Percentiles rank a stretch among this genome's conserved stretches.
Evolutionary conservation across 2,888 invertebrate species (phyloP).

Genomic region (Archips crataeganus): DNA sequence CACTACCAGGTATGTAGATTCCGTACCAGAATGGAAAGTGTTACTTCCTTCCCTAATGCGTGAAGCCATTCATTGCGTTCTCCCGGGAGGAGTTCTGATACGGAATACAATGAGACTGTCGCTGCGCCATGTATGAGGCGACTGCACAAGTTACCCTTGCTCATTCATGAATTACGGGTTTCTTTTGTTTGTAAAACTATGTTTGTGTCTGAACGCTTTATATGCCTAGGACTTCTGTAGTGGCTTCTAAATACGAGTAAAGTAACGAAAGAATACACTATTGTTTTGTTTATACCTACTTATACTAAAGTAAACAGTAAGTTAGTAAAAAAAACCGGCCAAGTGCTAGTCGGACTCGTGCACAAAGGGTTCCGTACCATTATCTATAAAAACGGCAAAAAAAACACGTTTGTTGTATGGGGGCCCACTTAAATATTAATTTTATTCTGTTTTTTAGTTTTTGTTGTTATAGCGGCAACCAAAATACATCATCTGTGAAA

Average conservation of each 20-base stretch:
- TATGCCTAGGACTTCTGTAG: neutral
- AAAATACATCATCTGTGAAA: too few relatives aligned
- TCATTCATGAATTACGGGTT: conserved; percentile 25
- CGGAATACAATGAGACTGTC: conserved; percentile 37
- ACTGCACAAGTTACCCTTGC: conserved; percentile 26
- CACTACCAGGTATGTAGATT: conserved; percentile 22
- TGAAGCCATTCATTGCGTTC: conserved; percentile 36
- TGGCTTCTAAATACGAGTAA: neutral
- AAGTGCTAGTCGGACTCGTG: too few relatives aligned
- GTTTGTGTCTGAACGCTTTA: neutral
- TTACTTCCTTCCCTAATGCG: conserved; percentile 57
- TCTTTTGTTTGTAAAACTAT: conserved; percentile 13
- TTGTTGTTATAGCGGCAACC: too few relatives aligned
- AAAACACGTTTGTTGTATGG: too few relatives aligned
- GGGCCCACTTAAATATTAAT: too few relatives aligned
- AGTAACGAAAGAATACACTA: too few relatives aligned
- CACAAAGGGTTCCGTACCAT: too few relatives aligned
- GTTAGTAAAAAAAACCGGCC: too few relatives aligned
- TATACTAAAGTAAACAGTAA: too few relatives aligned
- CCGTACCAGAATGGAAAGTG: conserved; percentile 37
- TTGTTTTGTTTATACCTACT: too few relatives aligned
- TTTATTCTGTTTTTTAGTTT: too few relatives aligned
- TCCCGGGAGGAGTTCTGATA: conserved; percentile 33
- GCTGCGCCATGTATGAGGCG: conserved; percentile 23
- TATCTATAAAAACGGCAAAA: too few relatives aligned